phyloP scores from a whole-genome alignment of 2,888 invertebrate genomes.

The Lymantria monacha region DNA sequence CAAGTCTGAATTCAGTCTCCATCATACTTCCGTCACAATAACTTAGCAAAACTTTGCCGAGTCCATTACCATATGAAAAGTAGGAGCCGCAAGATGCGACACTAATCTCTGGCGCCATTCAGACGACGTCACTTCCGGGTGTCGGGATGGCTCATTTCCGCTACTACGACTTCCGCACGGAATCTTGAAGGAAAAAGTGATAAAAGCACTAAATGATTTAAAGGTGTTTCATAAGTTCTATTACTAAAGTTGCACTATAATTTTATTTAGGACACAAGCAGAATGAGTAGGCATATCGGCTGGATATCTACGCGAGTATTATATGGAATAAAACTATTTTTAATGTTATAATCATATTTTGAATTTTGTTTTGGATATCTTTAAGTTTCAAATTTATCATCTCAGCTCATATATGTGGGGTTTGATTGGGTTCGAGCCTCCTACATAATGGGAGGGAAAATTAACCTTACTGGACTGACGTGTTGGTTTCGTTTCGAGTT shows the following conservation, averaged over 20 bases:
- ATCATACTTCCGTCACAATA: slow-evolving; percentile 7
- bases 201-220: slow-evolving; percentile 21
- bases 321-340: no score
- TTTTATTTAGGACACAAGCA: background rate
- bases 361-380: no score
- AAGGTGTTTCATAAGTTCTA: slow-evolving; percentile 3
- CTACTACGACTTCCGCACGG: slow-evolving; percentile 42
- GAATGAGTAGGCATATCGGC: no score
- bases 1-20: background rate
- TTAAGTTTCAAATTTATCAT: no score
- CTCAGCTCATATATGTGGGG: no score
- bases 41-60: slow-evolving; percentile 16
- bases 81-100: slow-evolving; percentile 21
- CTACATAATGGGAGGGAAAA: no score
- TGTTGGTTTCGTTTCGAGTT: no score
- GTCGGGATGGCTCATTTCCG: slow-evolving; percentile 46
- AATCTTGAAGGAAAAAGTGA: slow-evolving; percentile 29
- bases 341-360: no score
- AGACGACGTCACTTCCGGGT: slow-evolving; percentile 51
- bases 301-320: no score
- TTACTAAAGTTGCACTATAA: background rate
- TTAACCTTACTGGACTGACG: no score
- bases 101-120: slow-evolving; percentile 51
- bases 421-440: no score
- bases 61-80: slow-evolving; percentile 35